phyloP scores from a whole-genome alignment of 1,140 invertebrate genomes.

The Eciton burchellii region DNA sequence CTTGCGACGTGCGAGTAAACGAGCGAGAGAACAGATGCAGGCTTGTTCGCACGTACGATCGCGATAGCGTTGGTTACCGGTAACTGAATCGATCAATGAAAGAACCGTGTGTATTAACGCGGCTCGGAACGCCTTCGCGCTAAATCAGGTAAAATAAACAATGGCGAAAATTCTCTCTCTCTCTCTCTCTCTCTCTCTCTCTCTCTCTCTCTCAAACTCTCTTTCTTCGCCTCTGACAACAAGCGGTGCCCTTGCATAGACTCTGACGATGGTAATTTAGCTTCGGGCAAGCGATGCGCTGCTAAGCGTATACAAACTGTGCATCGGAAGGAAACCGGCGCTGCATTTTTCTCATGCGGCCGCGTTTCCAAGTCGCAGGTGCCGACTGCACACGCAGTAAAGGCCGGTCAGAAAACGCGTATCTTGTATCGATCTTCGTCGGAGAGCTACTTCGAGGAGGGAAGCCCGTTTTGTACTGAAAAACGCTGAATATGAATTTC shows the following conservation, averaged over 20 bases:
- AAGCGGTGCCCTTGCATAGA: conserved; percentile 3
- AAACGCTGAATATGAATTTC: not conserved
- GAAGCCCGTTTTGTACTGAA: conserved; percentile 17
- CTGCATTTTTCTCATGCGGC: no score
- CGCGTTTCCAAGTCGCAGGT: not conserved
- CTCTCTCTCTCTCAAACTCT: not conserved
- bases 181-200: no score
- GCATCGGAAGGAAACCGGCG: not conserved
- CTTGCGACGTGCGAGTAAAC: not conserved
- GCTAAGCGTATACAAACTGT: conserved; percentile 1
- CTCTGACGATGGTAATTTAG: conserved; percentile 26
- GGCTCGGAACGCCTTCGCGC: not conserved
- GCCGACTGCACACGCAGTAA: no score
- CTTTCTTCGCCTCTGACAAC: not conserved
- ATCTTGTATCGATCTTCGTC: not conserved
- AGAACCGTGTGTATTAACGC: not conserved
- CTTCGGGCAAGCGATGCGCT: conserved; percentile 15
- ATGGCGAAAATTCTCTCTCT: no score
- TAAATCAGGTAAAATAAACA: not conserved
- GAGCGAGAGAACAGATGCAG: not conserved
- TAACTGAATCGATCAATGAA: not conserved
- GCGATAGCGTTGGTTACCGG: not conserved
- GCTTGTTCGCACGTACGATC: not conserved
- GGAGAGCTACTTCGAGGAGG: not conserved
- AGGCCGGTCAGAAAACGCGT: not conserved